Conservation (phyloP, 2,888 invertebrate genomes). For the Frankliniella intonsa region DNA sequence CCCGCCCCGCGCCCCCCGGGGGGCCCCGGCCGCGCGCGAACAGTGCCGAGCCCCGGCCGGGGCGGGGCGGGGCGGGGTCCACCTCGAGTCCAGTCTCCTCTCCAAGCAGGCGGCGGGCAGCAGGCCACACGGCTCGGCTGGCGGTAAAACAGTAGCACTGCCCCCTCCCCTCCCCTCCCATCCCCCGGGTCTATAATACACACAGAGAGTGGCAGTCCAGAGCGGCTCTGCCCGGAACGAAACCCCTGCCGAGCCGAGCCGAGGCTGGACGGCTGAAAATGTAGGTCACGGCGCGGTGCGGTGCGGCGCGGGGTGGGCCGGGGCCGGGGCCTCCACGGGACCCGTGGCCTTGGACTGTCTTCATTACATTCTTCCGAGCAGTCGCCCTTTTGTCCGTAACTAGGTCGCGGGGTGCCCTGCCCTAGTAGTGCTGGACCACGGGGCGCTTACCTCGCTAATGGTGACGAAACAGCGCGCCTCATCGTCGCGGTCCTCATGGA, state of each 20-base stretch:
- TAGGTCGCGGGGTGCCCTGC: background rate
- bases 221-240: background rate
- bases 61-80: background rate
- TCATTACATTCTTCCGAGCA: conserved; percentile 1
- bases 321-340: background rate
- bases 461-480: too few species aligned
- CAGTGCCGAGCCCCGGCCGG: too few species aligned
- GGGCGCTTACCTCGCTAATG: too few species aligned
- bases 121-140: background rate
- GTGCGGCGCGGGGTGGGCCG: background rate
- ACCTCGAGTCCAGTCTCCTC: background rate
- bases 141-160: background rate
- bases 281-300: background rate
- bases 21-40: too few species aligned
- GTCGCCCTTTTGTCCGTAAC: conserved; percentile 11
- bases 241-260: background rate
- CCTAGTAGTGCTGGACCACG: too few species aligned
- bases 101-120: background rate
- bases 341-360: conserved; percentile 1
- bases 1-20: too few species aligned
- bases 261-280: background rate
- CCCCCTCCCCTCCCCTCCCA: background rate
- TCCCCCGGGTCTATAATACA: background rate
- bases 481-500: too few species aligned
- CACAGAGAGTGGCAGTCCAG: background rate